Evolutionary conservation across 2,797 vertebrate species (phyloP), one percentile per base, ranked within the genome.

Genomic region (Cirrhinus molitorella): DNA sequence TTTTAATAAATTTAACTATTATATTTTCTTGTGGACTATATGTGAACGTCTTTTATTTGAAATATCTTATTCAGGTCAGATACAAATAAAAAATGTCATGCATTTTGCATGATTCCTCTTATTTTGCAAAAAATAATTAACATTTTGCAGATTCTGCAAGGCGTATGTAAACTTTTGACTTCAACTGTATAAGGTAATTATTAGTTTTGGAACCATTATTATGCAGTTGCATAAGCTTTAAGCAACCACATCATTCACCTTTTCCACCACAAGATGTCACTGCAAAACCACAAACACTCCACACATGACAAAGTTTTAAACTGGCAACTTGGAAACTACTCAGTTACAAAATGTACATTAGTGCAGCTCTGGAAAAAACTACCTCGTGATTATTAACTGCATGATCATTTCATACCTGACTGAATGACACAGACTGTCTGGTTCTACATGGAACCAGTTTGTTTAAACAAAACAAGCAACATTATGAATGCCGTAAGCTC

Each of bases 241-340:
- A 17, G 43, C 14, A 37, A 34, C n/a, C n/a, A n/a, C n/a, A n/a
- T 16, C 7, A 14, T 43, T 25, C 5, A 80, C 21, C 0, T n/a
- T 47, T 57, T 47, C 10, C 45, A 31, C 80, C 80, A 53, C 80
- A 53, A 74, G 80, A 28, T 82, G 80, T 66, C 70, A 0, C 68
- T 53, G 59, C 61, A 51, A 63, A 40, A 40, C 57, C 80, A 74
- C 34, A 25, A 81, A 81, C 10, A 21, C 16, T 2, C 49, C 17
- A 4, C 23, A 45, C 31, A 43, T 10, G 19, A 34, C 34, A n/a
- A 3, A 17, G 4, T 79, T 37, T 43, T 37, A 53, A 43, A 40
- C 17, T 25, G 14, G 19, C 31, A 57, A 10, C 65, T 43, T 55
- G 21, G 10, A 80, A 70, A 45, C 34, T 28, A 14, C n/a, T 80